These are phyloP conservation scores for Nomada fabriciana DNA, from an alignment of 2,888 invertebrate genomes.

Conservation along the genomic window DNA sequence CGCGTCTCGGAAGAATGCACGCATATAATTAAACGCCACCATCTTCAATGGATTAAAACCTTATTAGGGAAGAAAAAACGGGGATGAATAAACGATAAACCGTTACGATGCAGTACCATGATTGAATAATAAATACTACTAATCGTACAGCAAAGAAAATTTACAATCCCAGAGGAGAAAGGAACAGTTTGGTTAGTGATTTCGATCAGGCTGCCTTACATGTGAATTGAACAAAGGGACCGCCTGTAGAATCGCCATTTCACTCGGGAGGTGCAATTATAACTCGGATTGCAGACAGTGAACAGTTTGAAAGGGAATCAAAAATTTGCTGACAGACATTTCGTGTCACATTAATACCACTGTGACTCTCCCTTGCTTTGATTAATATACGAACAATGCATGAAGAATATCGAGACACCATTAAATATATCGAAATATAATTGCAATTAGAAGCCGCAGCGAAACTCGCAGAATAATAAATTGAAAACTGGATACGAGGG, in stretches of 20 bases:
- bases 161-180: not conserved
- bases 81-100: not conserved
- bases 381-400: too few species aligned
- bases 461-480: not conserved
- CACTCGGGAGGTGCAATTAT: constrained; percentile 44
- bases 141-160: not conserved
- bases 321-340: constrained; percentile 14
- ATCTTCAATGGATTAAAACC: not conserved
- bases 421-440: not conserved
- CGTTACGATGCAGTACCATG: not conserved
- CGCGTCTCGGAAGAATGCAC: not conserved
- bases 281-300: constrained; percentile 22
- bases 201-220: not conserved
- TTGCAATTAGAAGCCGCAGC: not conserved
- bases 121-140: not conserved
- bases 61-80: too few species aligned
- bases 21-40: not conserved
- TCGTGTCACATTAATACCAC: not conserved
- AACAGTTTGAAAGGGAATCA: constrained; percentile 10
- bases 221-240: constrained; percentile 3
- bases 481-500: too few species aligned
- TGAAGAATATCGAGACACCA: not conserved
- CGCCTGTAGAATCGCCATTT: constrained; percentile 15
- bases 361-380: not conserved
- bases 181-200: constrained; percentile 12